Conservation (phyloP, 2,888 invertebrate genomes). For the Tachystola acroxantha region DNA sequence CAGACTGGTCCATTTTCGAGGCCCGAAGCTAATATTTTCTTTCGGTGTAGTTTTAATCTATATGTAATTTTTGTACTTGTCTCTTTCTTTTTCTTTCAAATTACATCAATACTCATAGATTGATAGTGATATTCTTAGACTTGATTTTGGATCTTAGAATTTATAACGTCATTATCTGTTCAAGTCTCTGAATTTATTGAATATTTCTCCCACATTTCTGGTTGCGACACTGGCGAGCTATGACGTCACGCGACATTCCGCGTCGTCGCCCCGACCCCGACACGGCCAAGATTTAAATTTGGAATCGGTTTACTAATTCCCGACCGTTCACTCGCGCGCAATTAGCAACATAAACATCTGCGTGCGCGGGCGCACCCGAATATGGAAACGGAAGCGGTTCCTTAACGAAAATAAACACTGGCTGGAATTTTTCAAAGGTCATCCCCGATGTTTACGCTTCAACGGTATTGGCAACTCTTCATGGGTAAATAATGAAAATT, state of each 20-base stretch:
- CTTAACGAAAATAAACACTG: constrained; percentile 33
- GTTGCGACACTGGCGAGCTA: not conserved
- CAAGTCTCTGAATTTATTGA: no score
- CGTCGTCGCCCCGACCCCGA: constrained; percentile 37
- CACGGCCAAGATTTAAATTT: constrained; percentile 66
- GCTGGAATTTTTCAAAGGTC: constrained; percentile 13
- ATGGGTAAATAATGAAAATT: constrained; percentile 18
- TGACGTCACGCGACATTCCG: constrained; percentile 63
- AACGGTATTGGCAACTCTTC: not conserved
- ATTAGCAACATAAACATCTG: constrained; percentile 48
- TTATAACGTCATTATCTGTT: no score
- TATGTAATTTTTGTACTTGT: no score
- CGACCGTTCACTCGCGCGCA: constrained; percentile 31
- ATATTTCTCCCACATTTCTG: no score
- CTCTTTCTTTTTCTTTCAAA: no score
- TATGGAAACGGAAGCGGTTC: constrained; percentile 40
- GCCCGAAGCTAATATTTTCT: no score
- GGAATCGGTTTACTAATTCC: constrained; percentile 45
- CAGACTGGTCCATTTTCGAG: no score
- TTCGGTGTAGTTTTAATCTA: no score
- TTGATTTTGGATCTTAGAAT: no score
- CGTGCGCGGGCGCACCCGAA: constrained; percentile 30
- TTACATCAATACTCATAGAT: no score
- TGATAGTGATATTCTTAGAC: no score
- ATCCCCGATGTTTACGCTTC: not conserved